These are phyloP conservation scores for Leontocebus nigricollis DNA, from an alignment of 2,797 vertebrate species.

Conservation along the genomic window DNA sequence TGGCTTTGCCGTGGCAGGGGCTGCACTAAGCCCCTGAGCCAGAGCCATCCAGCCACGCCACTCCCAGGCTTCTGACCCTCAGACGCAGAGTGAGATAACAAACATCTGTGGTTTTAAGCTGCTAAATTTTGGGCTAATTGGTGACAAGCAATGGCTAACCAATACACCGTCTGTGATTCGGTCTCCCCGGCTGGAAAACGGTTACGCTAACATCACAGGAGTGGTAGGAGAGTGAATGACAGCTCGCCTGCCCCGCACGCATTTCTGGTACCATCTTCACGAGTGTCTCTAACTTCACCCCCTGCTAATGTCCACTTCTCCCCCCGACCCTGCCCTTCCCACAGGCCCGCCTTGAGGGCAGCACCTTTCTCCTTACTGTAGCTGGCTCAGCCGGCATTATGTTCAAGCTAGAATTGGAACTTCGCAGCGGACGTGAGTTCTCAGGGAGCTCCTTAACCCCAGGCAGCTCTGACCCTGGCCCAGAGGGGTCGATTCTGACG, in stretches of 20 bases:
- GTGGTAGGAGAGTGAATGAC: no score
- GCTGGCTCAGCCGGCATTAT: background rate
- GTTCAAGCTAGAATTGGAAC: background rate
- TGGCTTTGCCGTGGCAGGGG: accelerated
- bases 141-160: background rate
- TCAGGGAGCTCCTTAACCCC: background rate
- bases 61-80: accelerated
- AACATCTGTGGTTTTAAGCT: accelerated
- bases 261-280: accelerated
- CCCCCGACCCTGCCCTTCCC: background rate
- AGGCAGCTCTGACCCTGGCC: accelerated
- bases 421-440: accelerated
- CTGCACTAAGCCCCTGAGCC: background rate
- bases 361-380: background rate
- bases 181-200: background rate
- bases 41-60: accelerated
- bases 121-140: no score
- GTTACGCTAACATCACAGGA: background rate
- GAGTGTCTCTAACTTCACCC: no score
- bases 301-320: background rate
- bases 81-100: accelerated
- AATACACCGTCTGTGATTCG: accelerated
- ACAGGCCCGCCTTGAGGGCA: background rate
- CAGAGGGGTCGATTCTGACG: accelerated
- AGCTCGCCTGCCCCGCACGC: accelerated